Evolutionary conservation across 2,888 invertebrate species (phyloP).

Genomic region (Lasiommata megera): DNA sequence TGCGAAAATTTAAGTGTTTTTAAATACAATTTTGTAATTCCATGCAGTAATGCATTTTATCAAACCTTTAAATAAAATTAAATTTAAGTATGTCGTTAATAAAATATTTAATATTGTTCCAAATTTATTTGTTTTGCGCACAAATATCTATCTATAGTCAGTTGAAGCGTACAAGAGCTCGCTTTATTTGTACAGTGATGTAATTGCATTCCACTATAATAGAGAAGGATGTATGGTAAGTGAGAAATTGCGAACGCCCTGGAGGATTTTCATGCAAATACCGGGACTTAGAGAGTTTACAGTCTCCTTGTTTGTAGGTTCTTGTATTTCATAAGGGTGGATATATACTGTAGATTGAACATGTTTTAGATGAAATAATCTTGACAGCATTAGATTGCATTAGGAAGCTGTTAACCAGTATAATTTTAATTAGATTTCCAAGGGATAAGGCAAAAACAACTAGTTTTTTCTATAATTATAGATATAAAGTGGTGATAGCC

Average conservation of each 20-base stretch:
- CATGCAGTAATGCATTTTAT: no score
- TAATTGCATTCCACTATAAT: slow-evolving; percentile 19
- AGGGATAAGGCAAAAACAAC: no score
- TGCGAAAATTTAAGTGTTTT: no score
- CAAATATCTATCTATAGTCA: slow-evolving; percentile 9
- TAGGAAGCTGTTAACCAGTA: no score
- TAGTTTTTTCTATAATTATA: no score
- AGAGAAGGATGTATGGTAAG: slow-evolving; percentile 11
- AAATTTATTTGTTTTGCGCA: neutral
- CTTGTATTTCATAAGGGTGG: slow-evolving; percentile 1
- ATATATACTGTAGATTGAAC: no score
- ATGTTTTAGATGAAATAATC: no score
- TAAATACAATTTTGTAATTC: no score
- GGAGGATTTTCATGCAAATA: slow-evolving; percentile 20
- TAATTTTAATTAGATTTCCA: no score
- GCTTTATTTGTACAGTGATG: slow-evolving; percentile 10
- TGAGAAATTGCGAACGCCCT: slow-evolving; percentile 11
- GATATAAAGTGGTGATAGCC: no score
- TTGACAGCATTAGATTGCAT: no score
- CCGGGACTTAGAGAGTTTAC: slow-evolving; percentile 13
- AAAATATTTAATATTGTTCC: neutral
- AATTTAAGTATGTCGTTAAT: neutral
- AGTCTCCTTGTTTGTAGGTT: slow-evolving; percentile 3
- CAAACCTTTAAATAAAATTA: no score
- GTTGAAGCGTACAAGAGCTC: neutral